Conservation (phyloP, 2,113 vertebrate species). For the Pteronura brasiliensis region DNA sequence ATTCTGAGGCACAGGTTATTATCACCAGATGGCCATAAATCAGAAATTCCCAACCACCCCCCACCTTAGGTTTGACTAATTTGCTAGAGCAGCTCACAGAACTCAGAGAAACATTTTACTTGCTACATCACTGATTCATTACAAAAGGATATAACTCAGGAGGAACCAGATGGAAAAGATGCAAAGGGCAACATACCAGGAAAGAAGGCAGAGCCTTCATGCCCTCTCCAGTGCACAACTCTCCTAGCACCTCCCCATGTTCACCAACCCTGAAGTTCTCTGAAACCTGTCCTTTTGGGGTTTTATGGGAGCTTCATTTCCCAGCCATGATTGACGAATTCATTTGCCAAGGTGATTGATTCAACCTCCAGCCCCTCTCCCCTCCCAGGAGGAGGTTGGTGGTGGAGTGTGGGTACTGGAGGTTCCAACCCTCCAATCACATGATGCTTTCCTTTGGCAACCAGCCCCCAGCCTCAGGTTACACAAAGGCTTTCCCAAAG, state of each 20-base stretch:
- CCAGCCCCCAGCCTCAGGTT: not conserved
- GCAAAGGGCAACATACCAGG: not conserved
- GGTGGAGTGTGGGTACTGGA: not conserved
- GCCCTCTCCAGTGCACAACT: not conserved
- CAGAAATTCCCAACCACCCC: not conserved
- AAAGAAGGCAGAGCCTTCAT: not conserved
- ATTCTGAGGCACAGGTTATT: not conserved
- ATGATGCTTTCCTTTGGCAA: not conserved
- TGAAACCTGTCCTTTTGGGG: not conserved
- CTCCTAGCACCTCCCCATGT: not conserved
- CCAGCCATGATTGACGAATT: not conserved
- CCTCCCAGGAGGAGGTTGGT: not conserved
- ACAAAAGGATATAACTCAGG: not conserved
- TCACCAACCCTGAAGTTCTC: not conserved
- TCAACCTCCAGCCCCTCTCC: not conserved
- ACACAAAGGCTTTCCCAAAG: not conserved
- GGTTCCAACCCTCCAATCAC: not conserved
- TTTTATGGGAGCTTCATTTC: not conserved
- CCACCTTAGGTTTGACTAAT: not conserved
- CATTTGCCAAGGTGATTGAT: not conserved
- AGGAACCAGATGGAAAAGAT: not conserved
- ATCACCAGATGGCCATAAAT: not conserved
- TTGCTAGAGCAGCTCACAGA: not conserved
- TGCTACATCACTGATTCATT: not conserved
- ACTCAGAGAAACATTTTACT: not conserved